Conservation (phyloP, 2,888 invertebrate genomes). For the Aethes cnicana region DNA sequence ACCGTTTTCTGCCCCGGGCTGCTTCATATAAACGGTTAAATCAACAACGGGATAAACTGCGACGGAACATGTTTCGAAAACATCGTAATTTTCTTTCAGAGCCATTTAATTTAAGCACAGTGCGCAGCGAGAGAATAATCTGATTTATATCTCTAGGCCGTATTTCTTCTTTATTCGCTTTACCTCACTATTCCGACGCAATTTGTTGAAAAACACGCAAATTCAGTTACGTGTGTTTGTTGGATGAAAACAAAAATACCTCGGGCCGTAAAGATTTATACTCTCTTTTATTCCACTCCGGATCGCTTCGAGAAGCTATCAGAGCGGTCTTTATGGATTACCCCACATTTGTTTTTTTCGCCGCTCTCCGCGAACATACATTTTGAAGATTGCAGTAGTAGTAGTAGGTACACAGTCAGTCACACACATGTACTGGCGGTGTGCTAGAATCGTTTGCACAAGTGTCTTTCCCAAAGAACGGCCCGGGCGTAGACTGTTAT, state of each 20-base stretch:
- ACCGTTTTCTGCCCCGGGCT: constrained; percentile 2
- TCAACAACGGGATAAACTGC: constrained; percentile 28
- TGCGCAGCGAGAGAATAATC: constrained; percentile 58
- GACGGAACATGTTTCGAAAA: constrained; percentile 41
- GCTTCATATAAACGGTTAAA: constrained; percentile 27
- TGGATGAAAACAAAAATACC: constrained; percentile 37
- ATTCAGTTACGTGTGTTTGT: constrained; percentile 51
- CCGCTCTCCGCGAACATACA: background rate
- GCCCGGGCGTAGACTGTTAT: too few relatives aligned
- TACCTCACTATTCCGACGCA: constrained; percentile 51
- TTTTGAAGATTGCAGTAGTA: constrained; percentile 6
- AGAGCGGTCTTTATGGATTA: constrained; percentile 21
- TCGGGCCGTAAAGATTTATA: constrained; percentile 23
- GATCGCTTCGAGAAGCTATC: constrained; percentile 19
- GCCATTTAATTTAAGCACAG: constrained; percentile 64
- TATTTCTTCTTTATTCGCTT: constrained; percentile 57
- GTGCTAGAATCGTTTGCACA: too few relatives aligned
- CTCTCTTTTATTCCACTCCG: constrained; percentile 16
- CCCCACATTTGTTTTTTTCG: constrained; percentile 12
- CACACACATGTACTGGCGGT: too few relatives aligned
- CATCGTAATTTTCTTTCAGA: constrained; percentile 65
- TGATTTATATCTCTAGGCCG: constrained; percentile 65
- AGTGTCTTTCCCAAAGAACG: too few relatives aligned
- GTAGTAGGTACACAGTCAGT: too few relatives aligned
- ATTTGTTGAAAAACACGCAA: constrained; percentile 59